phyloP scores from a whole-genome alignment of 2,888 invertebrate genomes.

The Caenorhabditis angaria region DNA sequence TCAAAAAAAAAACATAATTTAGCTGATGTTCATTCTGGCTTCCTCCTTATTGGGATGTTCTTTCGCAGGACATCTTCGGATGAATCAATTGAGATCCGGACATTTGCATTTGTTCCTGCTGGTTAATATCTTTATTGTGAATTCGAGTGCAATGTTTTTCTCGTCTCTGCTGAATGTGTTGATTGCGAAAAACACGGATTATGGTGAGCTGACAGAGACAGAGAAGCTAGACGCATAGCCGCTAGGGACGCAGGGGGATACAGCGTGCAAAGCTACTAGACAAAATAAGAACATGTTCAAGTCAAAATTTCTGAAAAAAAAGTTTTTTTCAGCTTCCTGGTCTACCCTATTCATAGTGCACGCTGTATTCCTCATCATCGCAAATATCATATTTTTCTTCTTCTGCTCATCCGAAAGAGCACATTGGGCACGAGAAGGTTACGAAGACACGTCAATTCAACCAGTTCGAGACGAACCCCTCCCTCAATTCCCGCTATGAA shows the following conservation, averaged over 20 bases:
- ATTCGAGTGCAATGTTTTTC: constrained; percentile 48
- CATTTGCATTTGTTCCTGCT: constrained; percentile 55
- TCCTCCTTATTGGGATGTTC: constrained; percentile 53
- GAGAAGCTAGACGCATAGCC: too few species aligned
- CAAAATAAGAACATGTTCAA: neutral
- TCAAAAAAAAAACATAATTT: constrained; percentile 1
- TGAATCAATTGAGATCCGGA: constrained; percentile 48
- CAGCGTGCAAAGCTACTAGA: neutral
- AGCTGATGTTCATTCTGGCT: constrained; percentile 49
- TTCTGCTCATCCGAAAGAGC: constrained; percentile 50
- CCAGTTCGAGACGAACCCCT: constrained; percentile 55
- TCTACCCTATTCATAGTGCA: constrained; percentile 52
- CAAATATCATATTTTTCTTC: constrained; percentile 52
- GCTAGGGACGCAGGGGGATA: too few species aligned
- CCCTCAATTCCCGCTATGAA: constrained; percentile 52
- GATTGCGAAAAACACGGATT: constrained; percentile 55
- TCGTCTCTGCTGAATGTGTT: constrained; percentile 52
- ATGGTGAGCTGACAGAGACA: constrained; percentile 48
- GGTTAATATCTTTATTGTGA: constrained; percentile 51
- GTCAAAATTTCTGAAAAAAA: neutral
- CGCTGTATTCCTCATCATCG: constrained; percentile 50
- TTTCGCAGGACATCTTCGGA: constrained; percentile 46
- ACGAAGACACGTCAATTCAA: constrained; percentile 55
- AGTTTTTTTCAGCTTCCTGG: constrained; percentile 46
- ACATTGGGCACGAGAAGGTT: constrained; percentile 53